A percentile compares a stretch with the other conserved stretches of the same genome.
phyloP scores from a whole-genome alignment of 2,888 invertebrate species.

The Noctuana brunneofusca region DNA sequence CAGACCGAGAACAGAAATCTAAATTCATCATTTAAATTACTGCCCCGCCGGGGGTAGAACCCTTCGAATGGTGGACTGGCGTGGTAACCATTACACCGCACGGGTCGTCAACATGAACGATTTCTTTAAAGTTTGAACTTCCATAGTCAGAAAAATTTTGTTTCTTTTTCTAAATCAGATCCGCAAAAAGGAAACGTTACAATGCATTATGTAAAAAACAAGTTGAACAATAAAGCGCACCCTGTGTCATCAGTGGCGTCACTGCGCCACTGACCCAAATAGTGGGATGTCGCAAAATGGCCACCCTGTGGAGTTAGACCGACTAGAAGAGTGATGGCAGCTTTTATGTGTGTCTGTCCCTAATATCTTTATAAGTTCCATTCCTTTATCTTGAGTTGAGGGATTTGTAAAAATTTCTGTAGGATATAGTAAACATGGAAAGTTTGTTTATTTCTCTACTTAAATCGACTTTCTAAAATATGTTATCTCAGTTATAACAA shows the following conservation, averaged over 20 bases:
- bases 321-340: slow-evolving; percentile 29
- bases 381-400: slow-evolving; percentile 11
- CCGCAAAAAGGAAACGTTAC: slow-evolving; percentile 26
- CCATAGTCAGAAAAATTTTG: neutral
- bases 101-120: too few relatives aligned
- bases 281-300: slow-evolving; percentile 67
- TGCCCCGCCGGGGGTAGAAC: too few relatives aligned
- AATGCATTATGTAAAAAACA: slow-evolving; percentile 54
- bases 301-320: slow-evolving; percentile 47
- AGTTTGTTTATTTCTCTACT: neutral
- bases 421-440: neutral
- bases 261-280: slow-evolving; percentile 76
- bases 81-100: too few relatives aligned
- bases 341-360: slow-evolving; percentile 22
- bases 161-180: neutral
- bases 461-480: too few relatives aligned
- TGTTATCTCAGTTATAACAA: too few relatives aligned
- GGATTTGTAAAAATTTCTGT: slow-evolving; percentile 15
- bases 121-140: neutral
- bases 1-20: too few relatives aligned
- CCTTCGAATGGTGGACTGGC: too few relatives aligned
- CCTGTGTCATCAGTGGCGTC: slow-evolving; percentile 58
- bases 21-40: too few relatives aligned
- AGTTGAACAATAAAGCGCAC: slow-evolving; percentile 64
- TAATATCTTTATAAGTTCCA: slow-evolving; percentile 27